A percentile compares a stretch with the other conserved stretches of the same genome.
Conservation (phyloP, 2,888 invertebrate genomes). For the Kuschelorhynchus macadamiae region DNA sequence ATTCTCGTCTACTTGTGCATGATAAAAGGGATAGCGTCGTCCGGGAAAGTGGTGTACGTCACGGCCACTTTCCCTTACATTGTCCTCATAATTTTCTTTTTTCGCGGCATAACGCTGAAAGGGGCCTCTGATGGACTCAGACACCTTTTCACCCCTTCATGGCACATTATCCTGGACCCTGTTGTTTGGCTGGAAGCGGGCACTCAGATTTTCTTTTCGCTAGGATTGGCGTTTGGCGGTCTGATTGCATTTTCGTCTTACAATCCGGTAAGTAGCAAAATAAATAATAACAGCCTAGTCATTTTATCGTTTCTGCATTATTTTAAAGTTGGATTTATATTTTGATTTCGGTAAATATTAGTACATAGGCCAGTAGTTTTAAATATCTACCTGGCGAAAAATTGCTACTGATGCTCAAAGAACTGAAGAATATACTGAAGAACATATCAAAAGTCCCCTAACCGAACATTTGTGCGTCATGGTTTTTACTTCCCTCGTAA, state of each 20-base stretch:
- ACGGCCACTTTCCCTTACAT: conserved; percentile 98
- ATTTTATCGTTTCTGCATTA: too few relatives aligned
- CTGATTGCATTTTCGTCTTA: conserved; percentile 97
- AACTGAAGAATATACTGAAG: too few relatives aligned
- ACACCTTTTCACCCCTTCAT: conserved; percentile 93
- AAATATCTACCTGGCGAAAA: too few relatives aligned
- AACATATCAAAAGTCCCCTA: too few relatives aligned
- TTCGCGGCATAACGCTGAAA: conserved; percentile 90
- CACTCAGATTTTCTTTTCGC: conserved; percentile 97
- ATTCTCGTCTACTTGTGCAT: conserved; percentile 95
- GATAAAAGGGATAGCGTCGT: conserved; percentile 97
- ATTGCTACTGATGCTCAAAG: too few relatives aligned
- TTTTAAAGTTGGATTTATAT: too few relatives aligned
- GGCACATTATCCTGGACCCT: conserved; percentile 92
- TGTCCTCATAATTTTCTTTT: conserved; percentile 95
- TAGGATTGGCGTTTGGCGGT: conserved; percentile 96
- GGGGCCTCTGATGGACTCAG: conserved; percentile 81
- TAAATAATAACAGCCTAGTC: too few relatives aligned
- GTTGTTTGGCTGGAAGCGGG: conserved; percentile 98
- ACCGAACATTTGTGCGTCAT: too few relatives aligned
- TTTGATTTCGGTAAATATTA: too few relatives aligned
- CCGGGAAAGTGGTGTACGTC: conserved; percentile 96
- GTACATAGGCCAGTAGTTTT: too few relatives aligned
- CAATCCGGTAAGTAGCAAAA: conserved; percentile 79
- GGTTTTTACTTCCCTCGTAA: too few relatives aligned